Evolutionary conservation across 1,140 invertebrate genomes (phyloP).

Genomic region (Melipona quadrifasciata): DNA sequence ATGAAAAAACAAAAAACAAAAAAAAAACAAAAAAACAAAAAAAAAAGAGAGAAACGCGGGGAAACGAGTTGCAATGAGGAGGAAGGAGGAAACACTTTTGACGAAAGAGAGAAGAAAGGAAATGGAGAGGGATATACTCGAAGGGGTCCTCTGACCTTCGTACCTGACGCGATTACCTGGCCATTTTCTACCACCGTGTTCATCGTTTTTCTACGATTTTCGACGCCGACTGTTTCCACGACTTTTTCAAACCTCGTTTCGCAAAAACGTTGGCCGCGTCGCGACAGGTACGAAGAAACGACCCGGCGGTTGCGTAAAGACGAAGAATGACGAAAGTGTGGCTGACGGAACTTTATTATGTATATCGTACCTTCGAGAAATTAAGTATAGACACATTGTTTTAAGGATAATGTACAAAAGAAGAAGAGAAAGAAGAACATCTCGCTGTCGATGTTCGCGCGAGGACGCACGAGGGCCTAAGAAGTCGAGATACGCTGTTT

Average conservation of each 20-base stretch:
- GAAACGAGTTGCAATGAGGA: not conserved
- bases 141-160: not conserved
- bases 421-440: constrained; percentile 17
- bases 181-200: constrained; percentile 35
- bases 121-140: too few species aligned
- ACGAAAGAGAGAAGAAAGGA: not conserved
- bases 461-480: constrained; percentile 65
- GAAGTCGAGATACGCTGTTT: constrained; percentile 34
- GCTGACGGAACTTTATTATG: constrained; percentile 36
- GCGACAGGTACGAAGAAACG: constrained; percentile 40
- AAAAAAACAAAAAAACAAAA: not conserved
- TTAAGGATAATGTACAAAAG: constrained; percentile 48
- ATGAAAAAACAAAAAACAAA: not conserved
- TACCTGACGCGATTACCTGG: not conserved
- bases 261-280: not conserved
- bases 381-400: not conserved
- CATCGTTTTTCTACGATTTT: constrained; percentile 48
- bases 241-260: not conserved
- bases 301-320: not conserved
- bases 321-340: constrained; percentile 49
- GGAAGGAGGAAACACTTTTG: not conserved
- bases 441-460: constrained; percentile 61
- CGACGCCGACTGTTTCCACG: not conserved
- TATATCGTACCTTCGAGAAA: constrained; percentile 23
- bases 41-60: too few species aligned